These are phyloP conservation scores for Pagrus major DNA, from an alignment of 2,113 vertebrate species.

Conservation along the genomic window DNA sequence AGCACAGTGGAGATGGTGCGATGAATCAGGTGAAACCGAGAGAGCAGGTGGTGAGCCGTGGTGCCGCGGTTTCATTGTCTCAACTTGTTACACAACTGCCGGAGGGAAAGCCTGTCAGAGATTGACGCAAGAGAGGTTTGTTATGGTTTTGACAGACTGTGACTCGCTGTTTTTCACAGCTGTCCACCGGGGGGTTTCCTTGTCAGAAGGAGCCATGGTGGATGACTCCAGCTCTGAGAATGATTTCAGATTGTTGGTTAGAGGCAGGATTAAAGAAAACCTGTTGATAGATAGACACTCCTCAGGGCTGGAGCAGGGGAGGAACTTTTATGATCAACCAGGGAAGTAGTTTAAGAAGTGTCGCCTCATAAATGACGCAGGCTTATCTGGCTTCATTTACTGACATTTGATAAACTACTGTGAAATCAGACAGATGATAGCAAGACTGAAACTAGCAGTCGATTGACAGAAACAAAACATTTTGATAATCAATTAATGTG, in stretches of 20 bases:
- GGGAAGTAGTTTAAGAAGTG: not conserved
- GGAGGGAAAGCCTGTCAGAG: constrained; percentile 63
- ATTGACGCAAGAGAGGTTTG: constrained; percentile 72
- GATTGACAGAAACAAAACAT: not conserved
- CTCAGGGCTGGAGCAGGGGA: not conserved
- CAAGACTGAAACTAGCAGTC: not conserved
- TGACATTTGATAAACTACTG: not conserved
- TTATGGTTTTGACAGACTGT: constrained; percentile 73
- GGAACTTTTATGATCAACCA: constrained; percentile 1
- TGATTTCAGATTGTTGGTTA: constrained; percentile 17
- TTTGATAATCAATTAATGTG: not conserved
- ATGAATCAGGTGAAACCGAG: constrained; percentile 74
- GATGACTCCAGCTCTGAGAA: constrained; percentile 32
- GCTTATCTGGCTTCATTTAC: not conserved
- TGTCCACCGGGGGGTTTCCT: constrained; percentile 45
- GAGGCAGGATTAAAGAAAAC: constrained; percentile 13
- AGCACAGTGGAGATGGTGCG: constrained; percentile 10
- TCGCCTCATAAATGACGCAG: not conserved
- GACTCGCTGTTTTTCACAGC: constrained; percentile 72
- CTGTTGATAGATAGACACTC: not conserved
- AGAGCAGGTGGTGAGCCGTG: constrained; percentile 60
- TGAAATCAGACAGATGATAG: not conserved
- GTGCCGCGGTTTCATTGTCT: constrained; percentile 65
- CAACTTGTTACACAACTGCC: constrained; percentile 70
- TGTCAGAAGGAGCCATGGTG: constrained; percentile 29